phyloP scores from a whole-genome alignment of 2,797 vertebrate species.

The Onychomys leucogaster region DNA sequence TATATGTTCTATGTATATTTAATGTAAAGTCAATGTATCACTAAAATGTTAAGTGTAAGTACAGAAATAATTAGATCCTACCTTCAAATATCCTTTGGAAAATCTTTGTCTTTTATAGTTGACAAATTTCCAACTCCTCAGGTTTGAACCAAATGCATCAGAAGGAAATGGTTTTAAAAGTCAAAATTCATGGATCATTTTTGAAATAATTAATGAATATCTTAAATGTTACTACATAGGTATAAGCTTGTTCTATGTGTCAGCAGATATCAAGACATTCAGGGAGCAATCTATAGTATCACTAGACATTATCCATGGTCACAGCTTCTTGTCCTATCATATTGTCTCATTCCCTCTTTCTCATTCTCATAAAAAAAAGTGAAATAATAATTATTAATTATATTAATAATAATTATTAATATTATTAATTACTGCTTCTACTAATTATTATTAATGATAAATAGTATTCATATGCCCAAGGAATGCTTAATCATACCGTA shows the following conservation, averaged over 20 bases:
- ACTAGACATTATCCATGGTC: not conserved
- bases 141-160: not conserved
- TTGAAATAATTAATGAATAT: not conserved
- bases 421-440: too few species aligned
- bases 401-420: too few species aligned
- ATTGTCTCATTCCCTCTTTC: not conserved
- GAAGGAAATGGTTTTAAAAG: not conserved
- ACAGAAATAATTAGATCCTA: not conserved
- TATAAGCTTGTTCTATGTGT: not conserved
- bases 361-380: not conserved
- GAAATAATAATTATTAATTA: too few species aligned
- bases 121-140: not conserved
- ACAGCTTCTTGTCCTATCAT: not conserved
- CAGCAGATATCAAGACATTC: not conserved
- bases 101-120: not conserved
- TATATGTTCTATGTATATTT: not conserved
- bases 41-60: not conserved
- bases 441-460: too few species aligned
- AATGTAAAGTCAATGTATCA: not conserved
- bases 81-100: rapidly evolving
- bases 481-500: too few species aligned
- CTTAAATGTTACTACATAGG: not conserved
- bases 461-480: too few species aligned
- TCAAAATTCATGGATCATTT: not conserved
- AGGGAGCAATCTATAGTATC: not conserved